Evolutionary conservation across 2,113 vertebrate species (phyloP), one percentile per base, ranked within the genome.

Genomic region (Puma concolor): DNA sequence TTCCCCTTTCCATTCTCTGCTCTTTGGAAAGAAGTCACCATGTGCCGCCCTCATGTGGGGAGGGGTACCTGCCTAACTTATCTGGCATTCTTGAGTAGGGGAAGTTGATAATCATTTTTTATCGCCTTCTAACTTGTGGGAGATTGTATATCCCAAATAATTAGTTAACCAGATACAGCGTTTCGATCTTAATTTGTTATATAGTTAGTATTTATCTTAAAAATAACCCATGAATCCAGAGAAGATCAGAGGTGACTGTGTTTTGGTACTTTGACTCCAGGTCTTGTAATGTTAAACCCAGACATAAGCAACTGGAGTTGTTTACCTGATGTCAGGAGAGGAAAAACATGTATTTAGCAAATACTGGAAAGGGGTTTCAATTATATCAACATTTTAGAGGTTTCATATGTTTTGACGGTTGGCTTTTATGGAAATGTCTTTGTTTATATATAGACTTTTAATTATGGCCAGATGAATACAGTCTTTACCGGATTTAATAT

Each of bases 401-500:
- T 50, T 60, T 93, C 36, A 74, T 38, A 50, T 21, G 38, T 60
- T 60, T 86, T 85, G 44, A 60, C 60, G 27, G 13, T 50, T 93
- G 90, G 15, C 21, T 86, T 86, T 90, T 76, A 76, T 14, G 33
- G 57, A 67, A 76, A 29, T 33, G 33, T 44, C 67, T 69, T 25
- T 50, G 3, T 11, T 67, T 52, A 60, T 13, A 72, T 13, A 72
- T 10, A 91, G 57, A 74, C n/a, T 93, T 90, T 72, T 84, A 71
- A 48, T 89, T 64, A 57, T 38, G 29, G 29, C 41, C n/a, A 82
- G 13, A 64, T n/a, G 50, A 95, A 54, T 1, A 16, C 27, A 41
- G 33, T 76, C 72, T 76, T 94, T 77, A 36, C 50, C 17, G 63
- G 36, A 92, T 63, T 69, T 80, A 92, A 67, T 79, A 25, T 10